A percentile compares a stretch with the other conserved stretches of the same genome.
phyloP scores from a whole-genome alignment of 1,140 invertebrate genomes.

The Anastrepha obliqua region DNA sequence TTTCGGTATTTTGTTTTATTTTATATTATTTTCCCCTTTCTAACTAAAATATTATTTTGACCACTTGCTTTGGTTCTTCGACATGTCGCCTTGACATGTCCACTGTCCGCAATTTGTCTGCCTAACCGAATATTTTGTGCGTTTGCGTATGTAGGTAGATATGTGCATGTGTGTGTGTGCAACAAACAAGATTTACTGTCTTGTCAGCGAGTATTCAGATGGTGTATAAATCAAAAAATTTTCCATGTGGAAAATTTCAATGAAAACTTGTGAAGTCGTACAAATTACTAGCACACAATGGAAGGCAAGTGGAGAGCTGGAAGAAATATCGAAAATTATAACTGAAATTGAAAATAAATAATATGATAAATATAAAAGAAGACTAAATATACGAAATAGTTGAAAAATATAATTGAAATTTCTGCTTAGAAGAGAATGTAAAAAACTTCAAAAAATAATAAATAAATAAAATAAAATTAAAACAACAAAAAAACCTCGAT shows the following conservation, averaged over 20 bases:
- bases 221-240: constrained; percentile 74
- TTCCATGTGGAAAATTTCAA: constrained; percentile 72
- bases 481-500: too few relatives aligned
- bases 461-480: too few relatives aligned
- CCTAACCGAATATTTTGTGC: not conserved
- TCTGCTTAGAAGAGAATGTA: too few relatives aligned
- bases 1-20: not conserved
- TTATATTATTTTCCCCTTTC: not conserved
- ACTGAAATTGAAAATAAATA: too few relatives aligned
- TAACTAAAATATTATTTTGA: not conserved
- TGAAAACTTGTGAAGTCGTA: constrained; percentile 41
- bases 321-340: not conserved
- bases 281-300: not conserved
- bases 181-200: constrained; percentile 73
- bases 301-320: not conserved
- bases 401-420: too few relatives aligned
- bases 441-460: too few relatives aligned
- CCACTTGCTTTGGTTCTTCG: not conserved
- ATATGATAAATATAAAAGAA: too few relatives aligned
- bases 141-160: not conserved
- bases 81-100: constrained; percentile 25
- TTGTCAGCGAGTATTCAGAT: constrained; percentile 70
- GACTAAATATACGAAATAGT: too few relatives aligned
- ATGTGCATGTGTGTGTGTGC: not conserved
- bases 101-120: constrained; percentile 9